Evolutionary conservation across 2,797 vertebrate species (phyloP).

Genomic region (Syndactyla subalaris): DNA sequence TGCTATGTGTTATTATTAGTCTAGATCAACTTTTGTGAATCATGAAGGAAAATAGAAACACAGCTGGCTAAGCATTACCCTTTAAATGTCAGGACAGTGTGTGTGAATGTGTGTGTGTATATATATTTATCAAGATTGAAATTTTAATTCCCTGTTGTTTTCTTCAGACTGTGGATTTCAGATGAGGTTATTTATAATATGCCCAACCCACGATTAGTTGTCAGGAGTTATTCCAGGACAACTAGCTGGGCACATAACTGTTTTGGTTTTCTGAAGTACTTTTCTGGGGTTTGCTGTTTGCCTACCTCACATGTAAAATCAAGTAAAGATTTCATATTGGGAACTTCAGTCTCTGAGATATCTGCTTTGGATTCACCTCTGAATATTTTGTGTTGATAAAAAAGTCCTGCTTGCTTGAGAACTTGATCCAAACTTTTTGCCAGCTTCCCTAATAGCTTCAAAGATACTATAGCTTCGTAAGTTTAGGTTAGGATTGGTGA

Average conservation of each 20-base stretch:
- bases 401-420: background rate
- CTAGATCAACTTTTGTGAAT: background rate
- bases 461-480: background rate
- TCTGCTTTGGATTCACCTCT: background rate
- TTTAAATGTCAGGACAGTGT: constrained; percentile 45
- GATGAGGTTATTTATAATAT: background rate
- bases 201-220: background rate
- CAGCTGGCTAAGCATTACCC: constrained; percentile 26
- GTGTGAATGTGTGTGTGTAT: background rate
- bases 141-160: constrained; percentile 4
- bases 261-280: background rate
- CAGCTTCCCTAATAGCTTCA: background rate
- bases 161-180: background rate
- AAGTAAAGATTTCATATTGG: background rate
- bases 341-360: background rate
- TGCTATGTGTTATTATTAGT: background rate
- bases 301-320: background rate
- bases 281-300: background rate
- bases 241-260: background rate
- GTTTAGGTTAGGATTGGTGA: background rate
- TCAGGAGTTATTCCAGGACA: background rate
- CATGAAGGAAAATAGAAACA: constrained; percentile 10
- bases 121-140: constrained; percentile 7
- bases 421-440: background rate
- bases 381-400: background rate